Percentiles rank a stretch among this genome's conserved stretches.
phyloP scores from a whole-genome alignment of 2,888 invertebrate genomes.

The Deilephila porcellus region DNA sequence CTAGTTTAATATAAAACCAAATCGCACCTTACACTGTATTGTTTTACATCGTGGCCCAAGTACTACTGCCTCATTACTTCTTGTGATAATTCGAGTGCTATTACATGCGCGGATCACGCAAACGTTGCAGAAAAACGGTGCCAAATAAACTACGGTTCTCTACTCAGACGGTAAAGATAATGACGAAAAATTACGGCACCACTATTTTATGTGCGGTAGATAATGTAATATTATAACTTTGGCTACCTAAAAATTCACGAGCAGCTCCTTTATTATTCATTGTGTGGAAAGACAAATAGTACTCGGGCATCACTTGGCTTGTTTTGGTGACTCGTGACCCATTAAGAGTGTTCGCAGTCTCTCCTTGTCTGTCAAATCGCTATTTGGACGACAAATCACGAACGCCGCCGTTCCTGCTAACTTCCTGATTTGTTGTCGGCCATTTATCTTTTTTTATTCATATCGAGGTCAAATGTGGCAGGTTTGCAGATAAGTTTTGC shows the following conservation, averaged over 20 bases:
- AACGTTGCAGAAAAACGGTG: too few species aligned
- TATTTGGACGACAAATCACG: conserved; percentile 66
- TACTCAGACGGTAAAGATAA: conserved; percentile 3
- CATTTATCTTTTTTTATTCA: conserved; percentile 70
- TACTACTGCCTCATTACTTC: neutral
- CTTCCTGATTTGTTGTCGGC: conserved; percentile 71
- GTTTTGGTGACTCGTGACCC: conserved; percentile 55
- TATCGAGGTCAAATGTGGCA: conserved; percentile 33
- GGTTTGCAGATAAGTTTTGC: conserved; percentile 4
- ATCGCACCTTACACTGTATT: neutral
- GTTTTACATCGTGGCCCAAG: neutral
- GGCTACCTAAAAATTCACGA: conserved; percentile 38
- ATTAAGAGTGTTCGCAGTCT: conserved; percentile 50
- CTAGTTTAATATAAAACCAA: too few species aligned
- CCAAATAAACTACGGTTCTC: neutral
- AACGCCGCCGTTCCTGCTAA: conserved; percentile 55
- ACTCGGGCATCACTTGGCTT: conserved; percentile 42
- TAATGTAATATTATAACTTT: conserved; percentile 36
- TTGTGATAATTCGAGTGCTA: neutral
- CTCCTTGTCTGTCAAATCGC: conserved; percentile 60
- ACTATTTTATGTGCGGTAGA: conserved; percentile 31
- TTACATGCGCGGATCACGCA: neutral
- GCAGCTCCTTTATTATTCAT: conserved; percentile 52
- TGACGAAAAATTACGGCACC: neutral
- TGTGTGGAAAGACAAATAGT: conserved; percentile 51